These are phyloP conservation scores for Periophthalmus modestus DNA, from an alignment of 2,113 vertebrate genomes.

Conservation along the genomic window DNA sequence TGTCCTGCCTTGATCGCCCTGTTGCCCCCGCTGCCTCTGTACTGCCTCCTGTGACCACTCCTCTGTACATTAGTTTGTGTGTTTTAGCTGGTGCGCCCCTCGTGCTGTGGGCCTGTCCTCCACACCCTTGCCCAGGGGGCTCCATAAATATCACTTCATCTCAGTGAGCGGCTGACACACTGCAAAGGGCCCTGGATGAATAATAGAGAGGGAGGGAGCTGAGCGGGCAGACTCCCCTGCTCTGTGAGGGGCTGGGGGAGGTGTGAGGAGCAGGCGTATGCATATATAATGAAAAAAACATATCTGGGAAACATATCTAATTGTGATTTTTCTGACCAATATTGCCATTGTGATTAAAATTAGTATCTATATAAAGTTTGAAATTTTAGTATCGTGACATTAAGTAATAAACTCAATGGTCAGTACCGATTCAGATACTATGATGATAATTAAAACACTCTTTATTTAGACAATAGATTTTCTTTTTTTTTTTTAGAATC, in stretches of 20 bases:
- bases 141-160: slow-evolving; percentile 84
- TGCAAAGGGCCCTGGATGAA: slow-evolving; percentile 78
- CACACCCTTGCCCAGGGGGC: slow-evolving; percentile 75
- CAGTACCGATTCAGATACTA: too few species aligned
- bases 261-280: slow-evolving; percentile 31
- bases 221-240: slow-evolving; percentile 67
- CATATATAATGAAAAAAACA: slow-evolving; percentile 2
- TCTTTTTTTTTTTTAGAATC: too few species aligned
- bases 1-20: background rate
- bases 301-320: too few species aligned
- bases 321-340: too few species aligned
- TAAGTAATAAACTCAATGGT: too few species aligned
- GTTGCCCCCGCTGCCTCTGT: background rate
- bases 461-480: too few species aligned
- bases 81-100: slow-evolving; percentile 40
- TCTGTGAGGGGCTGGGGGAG: slow-evolving; percentile 32
- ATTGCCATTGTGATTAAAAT: too few species aligned
- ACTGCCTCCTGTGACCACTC: background rate
- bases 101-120: slow-evolving; percentile 53
- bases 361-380: too few species aligned
- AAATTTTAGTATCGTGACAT: too few species aligned
- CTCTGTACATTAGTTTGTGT: slow-evolving; percentile 21
- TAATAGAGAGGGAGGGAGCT: slow-evolving; percentile 75
- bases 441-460: too few species aligned
- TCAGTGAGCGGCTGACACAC: slow-evolving; percentile 74